Evolutionary conservation across 2,888 invertebrate genomes (phyloP).

Genomic region (Apotomis capreana): DNA sequence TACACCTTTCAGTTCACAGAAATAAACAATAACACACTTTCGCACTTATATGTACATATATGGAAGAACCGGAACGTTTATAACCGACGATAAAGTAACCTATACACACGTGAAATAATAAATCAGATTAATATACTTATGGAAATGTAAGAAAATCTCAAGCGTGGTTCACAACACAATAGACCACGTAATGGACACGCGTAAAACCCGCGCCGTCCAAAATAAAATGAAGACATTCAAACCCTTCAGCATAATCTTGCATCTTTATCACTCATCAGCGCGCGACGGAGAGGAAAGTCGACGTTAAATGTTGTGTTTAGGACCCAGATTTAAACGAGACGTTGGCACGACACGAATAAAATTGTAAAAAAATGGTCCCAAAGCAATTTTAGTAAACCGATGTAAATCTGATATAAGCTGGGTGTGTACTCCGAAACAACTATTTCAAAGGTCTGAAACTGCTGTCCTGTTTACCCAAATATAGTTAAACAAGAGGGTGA

Average conservation of each 20-base stretch:
- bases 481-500: too few relatives aligned
- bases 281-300: background rate
- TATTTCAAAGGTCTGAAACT: too few relatives aligned
- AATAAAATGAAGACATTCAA: constrained; percentile 67
- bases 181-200: constrained; percentile 1
- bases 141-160: constrained; percentile 10
- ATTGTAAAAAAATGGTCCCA: constrained; percentile 47
- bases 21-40: too few relatives aligned
- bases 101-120: constrained; percentile 12
- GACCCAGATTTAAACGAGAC: constrained; percentile 10
- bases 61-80: too few relatives aligned
- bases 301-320: constrained; percentile 30
- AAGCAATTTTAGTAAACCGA: constrained; percentile 53
- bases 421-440: background rate
- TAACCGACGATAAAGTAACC: too few relatives aligned
- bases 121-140: constrained; percentile 1
- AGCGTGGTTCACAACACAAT: constrained; percentile 20
- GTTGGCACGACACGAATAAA: constrained; percentile 15
- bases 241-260: constrained; percentile 56
- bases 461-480: too few relatives aligned
- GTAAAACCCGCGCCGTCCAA: constrained; percentile 43
- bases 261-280: constrained; percentile 51
- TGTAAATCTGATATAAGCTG: constrained; percentile 54
- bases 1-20: too few relatives aligned
- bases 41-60: too few relatives aligned